Conservation (phyloP, 2,888 invertebrate genomes). For the Galerucella calmariensis region DNA sequence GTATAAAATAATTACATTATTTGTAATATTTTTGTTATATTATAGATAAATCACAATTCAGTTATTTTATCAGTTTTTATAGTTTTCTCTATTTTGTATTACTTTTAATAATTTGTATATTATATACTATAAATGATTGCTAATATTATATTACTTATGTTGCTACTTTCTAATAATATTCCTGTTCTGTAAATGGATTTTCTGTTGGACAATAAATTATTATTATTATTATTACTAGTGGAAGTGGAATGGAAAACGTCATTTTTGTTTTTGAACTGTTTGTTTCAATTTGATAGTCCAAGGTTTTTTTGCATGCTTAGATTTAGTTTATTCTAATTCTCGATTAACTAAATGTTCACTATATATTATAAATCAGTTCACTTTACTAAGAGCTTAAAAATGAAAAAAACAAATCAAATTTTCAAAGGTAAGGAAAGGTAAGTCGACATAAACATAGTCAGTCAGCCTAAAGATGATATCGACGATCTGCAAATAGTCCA, state of each 20-base stretch:
- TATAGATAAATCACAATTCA: too few relatives aligned
- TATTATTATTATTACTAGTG: too few relatives aligned
- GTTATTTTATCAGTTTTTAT: too few relatives aligned
- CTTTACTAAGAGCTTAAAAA: slow-evolving; percentile 19
- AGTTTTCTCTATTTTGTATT: too few relatives aligned
- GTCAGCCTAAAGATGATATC: slow-evolving; percentile 40
- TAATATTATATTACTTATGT: too few relatives aligned
- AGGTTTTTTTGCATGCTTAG: slow-evolving; percentile 54
- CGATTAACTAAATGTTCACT: slow-evolving; percentile 20
- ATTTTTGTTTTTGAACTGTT: background rate
- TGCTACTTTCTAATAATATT: too few relatives aligned
- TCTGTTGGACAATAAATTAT: too few relatives aligned
- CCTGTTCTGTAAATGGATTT: too few relatives aligned
- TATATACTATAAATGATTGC: too few relatives aligned
- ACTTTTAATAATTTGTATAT: too few relatives aligned
- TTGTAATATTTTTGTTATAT: too few relatives aligned
- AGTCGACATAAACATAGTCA: slow-evolving; percentile 46
- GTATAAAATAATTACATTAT: too few relatives aligned
- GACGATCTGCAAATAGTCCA: slow-evolving; percentile 6
- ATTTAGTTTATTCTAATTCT: slow-evolving; percentile 38
- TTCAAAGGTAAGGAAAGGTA: slow-evolving; percentile 52
- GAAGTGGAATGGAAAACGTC: background rate
- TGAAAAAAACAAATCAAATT: slow-evolving; percentile 16
- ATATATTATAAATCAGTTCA: slow-evolving; percentile 26
- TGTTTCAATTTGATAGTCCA: slow-evolving; percentile 49